Conservation (phyloP, 2,113 vertebrate genomes). For the Seriola dumerili region DNA sequence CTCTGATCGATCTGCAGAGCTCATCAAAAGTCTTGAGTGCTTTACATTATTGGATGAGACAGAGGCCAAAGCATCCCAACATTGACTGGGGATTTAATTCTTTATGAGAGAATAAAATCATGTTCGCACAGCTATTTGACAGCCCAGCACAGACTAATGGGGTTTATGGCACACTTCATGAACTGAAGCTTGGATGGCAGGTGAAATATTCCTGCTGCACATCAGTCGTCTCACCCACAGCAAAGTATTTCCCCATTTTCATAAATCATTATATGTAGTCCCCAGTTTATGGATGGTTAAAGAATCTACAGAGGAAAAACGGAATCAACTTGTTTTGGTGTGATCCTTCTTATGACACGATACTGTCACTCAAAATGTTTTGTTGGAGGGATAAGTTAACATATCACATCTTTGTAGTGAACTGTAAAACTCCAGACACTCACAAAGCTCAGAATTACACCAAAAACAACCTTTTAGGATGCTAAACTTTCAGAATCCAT, state of each 20-base stretch:
- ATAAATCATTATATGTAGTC: conserved; percentile 26
- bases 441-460: conserved; percentile 21
- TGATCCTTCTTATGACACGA: neutral
- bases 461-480: conserved; percentile 32
- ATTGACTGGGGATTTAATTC: conserved; percentile 69
- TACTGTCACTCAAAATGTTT: conserved; percentile 7
- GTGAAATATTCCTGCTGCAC: conserved; percentile 40
- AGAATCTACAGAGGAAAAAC: neutral
- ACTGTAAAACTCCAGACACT: conserved; percentile 10
- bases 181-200: conserved; percentile 16
- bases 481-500: conserved; percentile 55
- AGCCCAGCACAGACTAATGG: conserved; percentile 50
- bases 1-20: conserved; percentile 71
- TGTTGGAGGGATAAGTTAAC: neutral
- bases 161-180: conserved; percentile 53
- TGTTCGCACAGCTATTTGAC: conserved; percentile 38
- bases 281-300: neutral
- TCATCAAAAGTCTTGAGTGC: conserved; percentile 75
- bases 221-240: conserved; percentile 15
- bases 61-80: conserved; percentile 58
- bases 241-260: neutral
- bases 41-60: conserved; percentile 69
- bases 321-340: neutral
- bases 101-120: conserved; percentile 74
- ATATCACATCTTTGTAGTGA: conserved; percentile 15